phyloP scores from a whole-genome alignment of 1,140 invertebrate genomes.

The Akabosia matsudoensis region DNA sequence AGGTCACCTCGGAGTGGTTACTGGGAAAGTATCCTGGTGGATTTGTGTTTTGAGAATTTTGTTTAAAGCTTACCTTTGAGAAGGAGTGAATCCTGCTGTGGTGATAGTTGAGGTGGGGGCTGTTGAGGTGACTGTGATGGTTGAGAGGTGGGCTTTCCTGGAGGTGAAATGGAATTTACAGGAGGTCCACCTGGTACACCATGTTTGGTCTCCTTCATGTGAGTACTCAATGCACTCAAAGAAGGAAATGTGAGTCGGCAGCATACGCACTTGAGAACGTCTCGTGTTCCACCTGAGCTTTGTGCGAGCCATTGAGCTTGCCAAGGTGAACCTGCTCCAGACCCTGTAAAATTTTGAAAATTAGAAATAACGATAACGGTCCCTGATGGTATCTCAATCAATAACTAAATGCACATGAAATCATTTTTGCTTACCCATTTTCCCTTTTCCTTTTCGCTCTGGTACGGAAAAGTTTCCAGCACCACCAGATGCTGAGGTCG shows the following conservation, averaged over 20 bases:
- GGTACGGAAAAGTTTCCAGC: conserved; percentile 49
- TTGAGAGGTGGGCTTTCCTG: conserved; percentile 58
- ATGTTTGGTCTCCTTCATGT: conserved; percentile 94
- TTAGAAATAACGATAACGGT: neutral
- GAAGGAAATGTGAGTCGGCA: conserved; percentile 90
- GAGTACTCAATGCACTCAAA: conserved; percentile 81
- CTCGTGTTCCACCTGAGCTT: conserved; percentile 85
- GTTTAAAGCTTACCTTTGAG: conserved; percentile 59
- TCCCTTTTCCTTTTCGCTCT: conserved; percentile 5
- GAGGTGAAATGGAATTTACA: conserved; percentile 57
- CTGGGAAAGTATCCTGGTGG: too few relatives aligned
- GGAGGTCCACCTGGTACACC: conserved; percentile 53
- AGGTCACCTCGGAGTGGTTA: too few relatives aligned
- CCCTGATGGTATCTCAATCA: too few relatives aligned
- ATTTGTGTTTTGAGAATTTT: neutral
- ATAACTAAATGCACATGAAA: neutral
- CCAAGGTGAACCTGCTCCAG: conserved; percentile 61
- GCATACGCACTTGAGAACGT: conserved; percentile 92
- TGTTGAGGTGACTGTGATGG: conserved; percentile 59
- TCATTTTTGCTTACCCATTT: neutral
- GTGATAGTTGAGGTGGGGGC: conserved; percentile 54
- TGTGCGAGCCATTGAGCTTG: conserved; percentile 93
- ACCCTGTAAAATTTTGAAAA: neutral
- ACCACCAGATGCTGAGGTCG: conserved; percentile 56
- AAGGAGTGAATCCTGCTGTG: conserved; percentile 36